A percentile compares a stretch with the other conserved stretches of the same genome.
Conservation (phyloP, 2,113 vertebrate species). For the Ailurus styani region DNA sequence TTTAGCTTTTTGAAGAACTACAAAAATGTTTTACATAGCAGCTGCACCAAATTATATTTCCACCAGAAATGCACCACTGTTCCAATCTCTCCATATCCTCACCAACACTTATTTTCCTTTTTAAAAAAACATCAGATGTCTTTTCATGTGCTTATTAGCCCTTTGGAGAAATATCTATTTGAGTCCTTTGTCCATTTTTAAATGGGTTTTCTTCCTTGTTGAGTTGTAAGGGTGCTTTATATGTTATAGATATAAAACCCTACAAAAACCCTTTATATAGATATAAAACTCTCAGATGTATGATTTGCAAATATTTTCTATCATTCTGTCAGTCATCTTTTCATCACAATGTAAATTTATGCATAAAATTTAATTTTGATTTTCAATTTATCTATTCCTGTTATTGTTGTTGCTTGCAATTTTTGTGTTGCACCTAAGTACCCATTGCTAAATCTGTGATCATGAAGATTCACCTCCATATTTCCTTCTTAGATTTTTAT, state of each 20-base stretch:
- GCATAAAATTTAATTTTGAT: background rate
- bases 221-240: background rate
- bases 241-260: background rate
- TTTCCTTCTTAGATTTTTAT: background rate
- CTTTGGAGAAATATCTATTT: background rate
- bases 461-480: background rate
- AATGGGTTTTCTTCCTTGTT: background rate
- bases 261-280: background rate
- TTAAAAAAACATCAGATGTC: background rate
- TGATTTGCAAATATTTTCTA: background rate
- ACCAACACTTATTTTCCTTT: background rate
- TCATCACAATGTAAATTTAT: background rate
- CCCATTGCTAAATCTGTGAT: background rate
- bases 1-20: background rate
- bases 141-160: background rate
- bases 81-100: background rate
- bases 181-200: background rate
- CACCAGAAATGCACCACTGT: background rate
- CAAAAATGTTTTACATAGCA: background rate
- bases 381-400: background rate
- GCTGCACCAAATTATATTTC: background rate
- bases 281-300: background rate
- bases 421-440: background rate
- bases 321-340: background rate
- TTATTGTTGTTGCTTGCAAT: background rate